Evolutionary conservation across 1,140 invertebrate species (phyloP), one percentile per base, ranked within the genome.

Genomic region (Nomia melanderi): DNA sequence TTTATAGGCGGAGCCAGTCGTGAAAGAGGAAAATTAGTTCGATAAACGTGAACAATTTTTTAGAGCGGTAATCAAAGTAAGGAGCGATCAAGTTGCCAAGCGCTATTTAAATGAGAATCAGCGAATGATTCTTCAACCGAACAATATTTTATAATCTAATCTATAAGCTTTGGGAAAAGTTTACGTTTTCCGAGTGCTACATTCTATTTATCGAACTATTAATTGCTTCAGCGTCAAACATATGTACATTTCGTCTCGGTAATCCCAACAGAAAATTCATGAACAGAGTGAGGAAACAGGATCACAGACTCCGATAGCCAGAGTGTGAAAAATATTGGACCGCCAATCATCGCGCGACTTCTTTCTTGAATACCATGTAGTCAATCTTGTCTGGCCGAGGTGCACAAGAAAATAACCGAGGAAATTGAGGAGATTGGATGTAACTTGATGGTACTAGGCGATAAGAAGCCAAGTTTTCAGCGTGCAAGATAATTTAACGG

Each of bases 401-500:
- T n/a, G 14, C 39, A 9, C 39, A 17, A 76, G 66, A 67, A 67
- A 75, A 14, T 33, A 29, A 29, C 14, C 20, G 25, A 60, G 64
- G 73, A 76, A 67, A 76, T 76, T 44, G 73, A 69, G 23, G 36
- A 76, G 64, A 69, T 59, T 47, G 63, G 39, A 56, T 25, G 36
- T 14, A 67, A 57, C 44, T 36, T 14, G 39, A 75, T 47, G 73
- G 29, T 47, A 31, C 6, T 4, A 20, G 4, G 23, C 14, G 73
- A 76, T 67, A 69, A 76, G 64, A 76, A 76, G 27, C 17, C 9
- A 41, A 65, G 60, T 74, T 74, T 65, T 31, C 71, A 74, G 14
- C 50, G 39, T 31, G 27, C 20, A 20, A 14, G n/a, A 64, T 17
- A 41, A 33, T 75, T 66, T 67, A 75, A 75, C 63, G 64, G 64